Percentiles rank a stretch among this genome's conserved stretches.
Evolutionary conservation across 2,888 invertebrate genomes (phyloP).

Genomic region (Osmoderma eremita): DNA sequence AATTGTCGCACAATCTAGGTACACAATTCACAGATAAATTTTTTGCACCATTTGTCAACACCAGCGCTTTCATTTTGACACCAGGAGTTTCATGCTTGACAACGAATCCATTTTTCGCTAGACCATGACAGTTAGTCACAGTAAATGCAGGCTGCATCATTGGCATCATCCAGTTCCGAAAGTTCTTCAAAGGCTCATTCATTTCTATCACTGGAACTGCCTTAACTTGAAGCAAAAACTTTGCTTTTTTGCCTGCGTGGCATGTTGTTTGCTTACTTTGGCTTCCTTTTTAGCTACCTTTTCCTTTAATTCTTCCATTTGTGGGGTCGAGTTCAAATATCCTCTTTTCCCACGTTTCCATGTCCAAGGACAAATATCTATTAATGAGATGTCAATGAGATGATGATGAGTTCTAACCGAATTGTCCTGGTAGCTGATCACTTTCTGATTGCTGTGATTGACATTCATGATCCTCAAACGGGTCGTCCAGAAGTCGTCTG

Average conservation of each 20-base stretch:
- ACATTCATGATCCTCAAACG: neutral
- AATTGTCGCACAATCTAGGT: neutral
- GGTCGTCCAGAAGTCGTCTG: neutral
- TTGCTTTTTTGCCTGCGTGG: too few relatives aligned
- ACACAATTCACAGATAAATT: conserved; percentile 4
- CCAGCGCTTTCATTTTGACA: neutral
- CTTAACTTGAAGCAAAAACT: too few relatives aligned
- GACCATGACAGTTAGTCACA: neutral
- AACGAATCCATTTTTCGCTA: neutral
- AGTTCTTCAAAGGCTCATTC: too few relatives aligned
- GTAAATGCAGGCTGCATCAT: too few relatives aligned
- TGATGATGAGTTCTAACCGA: conserved; percentile 6
- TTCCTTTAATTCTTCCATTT: too few relatives aligned
- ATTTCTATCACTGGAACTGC: too few relatives aligned
- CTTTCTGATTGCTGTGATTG: too few relatives aligned
- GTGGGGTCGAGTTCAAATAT: too few relatives aligned
- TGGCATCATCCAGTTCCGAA: too few relatives aligned
- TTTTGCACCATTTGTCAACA: conserved; percentile 3
- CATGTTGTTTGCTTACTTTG: too few relatives aligned
- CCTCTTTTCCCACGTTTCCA: too few relatives aligned
- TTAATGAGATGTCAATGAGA: conserved; percentile 4
- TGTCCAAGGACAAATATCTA: conserved; percentile 1
- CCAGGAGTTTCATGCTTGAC: conserved; percentile 7
- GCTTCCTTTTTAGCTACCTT: too few relatives aligned
- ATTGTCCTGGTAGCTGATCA: neutral